A percentile compares a stretch with the other conserved stretches of the same genome.
These are phyloP conservation scores for Podarcis siculus DNA, from an alignment of 2,797 vertebrate genomes.

Conservation along the genomic window DNA sequence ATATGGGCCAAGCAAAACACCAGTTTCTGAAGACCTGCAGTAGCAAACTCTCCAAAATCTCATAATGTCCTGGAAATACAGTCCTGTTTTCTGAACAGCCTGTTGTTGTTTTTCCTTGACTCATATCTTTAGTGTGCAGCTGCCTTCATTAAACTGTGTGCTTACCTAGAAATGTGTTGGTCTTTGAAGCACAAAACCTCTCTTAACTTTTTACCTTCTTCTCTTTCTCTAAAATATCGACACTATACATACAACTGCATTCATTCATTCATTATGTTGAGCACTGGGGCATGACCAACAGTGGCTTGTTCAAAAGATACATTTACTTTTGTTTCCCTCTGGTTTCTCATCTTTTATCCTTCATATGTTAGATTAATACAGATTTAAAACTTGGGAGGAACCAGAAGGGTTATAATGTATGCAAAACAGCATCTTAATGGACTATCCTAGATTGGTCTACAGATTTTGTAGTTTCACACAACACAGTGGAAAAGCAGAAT, in stretches of 20 bases:
- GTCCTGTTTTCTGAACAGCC: neutral
- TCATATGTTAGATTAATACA: neutral
- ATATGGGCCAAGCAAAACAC: neutral
- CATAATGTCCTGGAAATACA: conserved; percentile 11
- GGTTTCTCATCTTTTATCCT: neutral
- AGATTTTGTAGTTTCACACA: neutral
- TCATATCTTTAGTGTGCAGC: neutral
- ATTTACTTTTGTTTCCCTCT: neutral
- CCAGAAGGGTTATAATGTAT: neutral
- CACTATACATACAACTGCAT: neutral
- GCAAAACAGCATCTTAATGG: neutral
- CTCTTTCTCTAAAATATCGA: neutral
- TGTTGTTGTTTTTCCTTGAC: conserved; percentile 3
- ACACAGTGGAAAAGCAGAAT: neutral
- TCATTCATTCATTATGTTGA: neutral
- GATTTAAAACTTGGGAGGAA: neutral
- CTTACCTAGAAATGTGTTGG: neutral
- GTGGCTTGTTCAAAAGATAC: neutral
- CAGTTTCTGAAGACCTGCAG: neutral
- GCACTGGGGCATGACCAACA: neutral
- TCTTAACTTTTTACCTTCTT: neutral
- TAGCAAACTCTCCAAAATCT: conserved; percentile 3
- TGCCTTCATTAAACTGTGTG: neutral
- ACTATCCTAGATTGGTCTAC: neutral
- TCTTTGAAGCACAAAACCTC: neutral